Evolutionary conservation across 2,888 invertebrate genomes (phyloP).

Genomic region (Gastrophysa polygoni): DNA sequence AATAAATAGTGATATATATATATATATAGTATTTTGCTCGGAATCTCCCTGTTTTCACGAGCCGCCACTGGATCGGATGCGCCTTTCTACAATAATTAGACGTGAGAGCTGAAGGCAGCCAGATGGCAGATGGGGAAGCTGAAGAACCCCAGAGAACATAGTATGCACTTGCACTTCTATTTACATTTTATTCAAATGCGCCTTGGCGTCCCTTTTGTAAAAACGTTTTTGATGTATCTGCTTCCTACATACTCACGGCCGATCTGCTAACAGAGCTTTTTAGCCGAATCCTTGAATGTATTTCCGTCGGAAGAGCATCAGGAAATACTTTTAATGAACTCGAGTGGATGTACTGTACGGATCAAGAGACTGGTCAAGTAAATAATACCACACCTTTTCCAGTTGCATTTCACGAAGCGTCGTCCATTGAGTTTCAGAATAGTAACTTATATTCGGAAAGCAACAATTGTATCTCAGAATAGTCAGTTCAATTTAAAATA

Average conservation of each 20-base stretch:
- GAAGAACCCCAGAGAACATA: background rate
- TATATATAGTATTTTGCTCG: too few relatives aligned
- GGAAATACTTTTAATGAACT: too few relatives aligned
- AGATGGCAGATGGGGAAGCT: constrained; percentile 19
- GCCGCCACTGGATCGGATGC: constrained; percentile 42
- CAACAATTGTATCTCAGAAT: too few relatives aligned
- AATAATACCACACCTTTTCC: too few relatives aligned
- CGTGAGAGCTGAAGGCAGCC: constrained; percentile 28
- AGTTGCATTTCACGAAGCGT: too few relatives aligned
- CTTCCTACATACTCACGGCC: background rate
- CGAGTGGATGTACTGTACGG: too few relatives aligned
- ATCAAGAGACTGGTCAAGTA: too few relatives aligned
- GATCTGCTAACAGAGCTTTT: background rate
- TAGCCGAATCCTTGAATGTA: background rate
- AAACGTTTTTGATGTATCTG: constrained; percentile 10
- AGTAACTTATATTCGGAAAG: too few relatives aligned
- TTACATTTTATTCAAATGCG: constrained; percentile 20
- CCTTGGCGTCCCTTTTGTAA: constrained; percentile 1
- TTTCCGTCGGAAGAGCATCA: background rate
- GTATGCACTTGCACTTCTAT: constrained; percentile 20
- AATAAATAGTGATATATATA: too few relatives aligned
- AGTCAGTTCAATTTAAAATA: too few relatives aligned
- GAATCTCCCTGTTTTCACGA: too few relatives aligned
- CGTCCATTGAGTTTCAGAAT: too few relatives aligned
- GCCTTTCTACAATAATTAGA: constrained; percentile 41